Conservation (phyloP, 2,797 vertebrate species). For the Myotis myotis region DNA sequence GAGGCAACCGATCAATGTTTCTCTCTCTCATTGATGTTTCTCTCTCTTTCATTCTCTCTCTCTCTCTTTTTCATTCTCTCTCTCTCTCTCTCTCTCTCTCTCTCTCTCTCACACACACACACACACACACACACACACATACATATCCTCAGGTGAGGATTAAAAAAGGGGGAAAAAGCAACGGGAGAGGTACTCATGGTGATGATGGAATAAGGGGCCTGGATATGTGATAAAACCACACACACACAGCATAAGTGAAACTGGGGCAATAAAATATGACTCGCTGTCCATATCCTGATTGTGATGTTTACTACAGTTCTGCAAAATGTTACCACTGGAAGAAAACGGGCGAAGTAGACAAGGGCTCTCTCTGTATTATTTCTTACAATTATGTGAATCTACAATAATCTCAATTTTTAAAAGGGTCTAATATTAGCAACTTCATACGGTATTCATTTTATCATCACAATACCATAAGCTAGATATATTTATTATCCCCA, state of each 20-base stretch:
- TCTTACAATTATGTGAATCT: not conserved
- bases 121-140: no score
- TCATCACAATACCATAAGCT: not conserved
- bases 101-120: no score
- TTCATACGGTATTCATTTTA: not conserved
- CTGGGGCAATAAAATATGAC: not conserved
- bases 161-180: no score
- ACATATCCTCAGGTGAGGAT: no score
- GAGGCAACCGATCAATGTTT: no score
- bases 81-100: no score
- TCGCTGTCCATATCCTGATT: not conserved
- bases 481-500: not conserved
- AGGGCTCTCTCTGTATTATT: no score
- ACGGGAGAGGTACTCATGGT: rapidly evolving
- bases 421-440: not conserved
- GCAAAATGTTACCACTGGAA: not conserved
- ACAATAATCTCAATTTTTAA: not conserved
- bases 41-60: no score
- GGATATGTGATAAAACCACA: not conserved
- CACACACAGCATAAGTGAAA: not conserved
- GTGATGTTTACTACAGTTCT: not conserved
- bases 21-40: no score
- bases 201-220: no score
- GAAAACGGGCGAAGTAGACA: not conserved
- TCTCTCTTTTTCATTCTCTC: no score